A percentile compares a stretch with the other conserved stretches of the same genome.
These are phyloP conservation scores for Cyrtonyx montezumae DNA, from an alignment of 2,113 vertebrate genomes.

Conservation along the genomic window DNA sequence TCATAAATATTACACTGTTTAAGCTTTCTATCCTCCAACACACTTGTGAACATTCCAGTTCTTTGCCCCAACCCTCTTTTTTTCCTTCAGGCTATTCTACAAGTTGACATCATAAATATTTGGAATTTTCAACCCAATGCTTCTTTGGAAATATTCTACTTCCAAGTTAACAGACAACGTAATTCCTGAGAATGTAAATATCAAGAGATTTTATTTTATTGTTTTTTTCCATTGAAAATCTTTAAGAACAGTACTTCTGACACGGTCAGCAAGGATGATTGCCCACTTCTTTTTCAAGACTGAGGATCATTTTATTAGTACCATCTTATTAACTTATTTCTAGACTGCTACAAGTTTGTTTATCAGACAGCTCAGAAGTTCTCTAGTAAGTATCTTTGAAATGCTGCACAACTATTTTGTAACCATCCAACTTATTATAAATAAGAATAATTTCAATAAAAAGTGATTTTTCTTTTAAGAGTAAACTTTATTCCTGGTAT, in stretches of 20 bases:
- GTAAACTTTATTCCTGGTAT: not conserved
- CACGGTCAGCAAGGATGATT: not conserved
- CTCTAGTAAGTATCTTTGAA: not conserved
- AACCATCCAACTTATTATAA: not conserved
- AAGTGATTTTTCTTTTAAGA: not conserved
- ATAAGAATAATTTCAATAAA: not conserved
- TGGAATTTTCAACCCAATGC: constrained; percentile 8
- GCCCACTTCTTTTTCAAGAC: not conserved
- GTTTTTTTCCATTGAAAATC: not conserved
- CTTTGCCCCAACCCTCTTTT: not conserved
- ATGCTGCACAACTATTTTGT: not conserved
- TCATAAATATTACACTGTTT: constrained; percentile 31
- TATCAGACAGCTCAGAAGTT: not conserved
- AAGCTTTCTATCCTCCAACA: constrained; percentile 10
- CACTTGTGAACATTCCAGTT: not conserved
- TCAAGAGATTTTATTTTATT: not conserved
- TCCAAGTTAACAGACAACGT: constrained; percentile 6
- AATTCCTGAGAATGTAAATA: not conserved
- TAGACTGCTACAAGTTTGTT: not conserved
- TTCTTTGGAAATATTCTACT: constrained; percentile 17
- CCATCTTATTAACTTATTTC: not conserved
- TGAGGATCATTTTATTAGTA: not conserved
- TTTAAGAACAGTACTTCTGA: not conserved
- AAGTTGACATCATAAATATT: not conserved
- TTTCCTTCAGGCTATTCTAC: not conserved